Evolutionary conservation across 2,888 invertebrate species (phyloP).

Genomic region (Noctua janthina): DNA sequence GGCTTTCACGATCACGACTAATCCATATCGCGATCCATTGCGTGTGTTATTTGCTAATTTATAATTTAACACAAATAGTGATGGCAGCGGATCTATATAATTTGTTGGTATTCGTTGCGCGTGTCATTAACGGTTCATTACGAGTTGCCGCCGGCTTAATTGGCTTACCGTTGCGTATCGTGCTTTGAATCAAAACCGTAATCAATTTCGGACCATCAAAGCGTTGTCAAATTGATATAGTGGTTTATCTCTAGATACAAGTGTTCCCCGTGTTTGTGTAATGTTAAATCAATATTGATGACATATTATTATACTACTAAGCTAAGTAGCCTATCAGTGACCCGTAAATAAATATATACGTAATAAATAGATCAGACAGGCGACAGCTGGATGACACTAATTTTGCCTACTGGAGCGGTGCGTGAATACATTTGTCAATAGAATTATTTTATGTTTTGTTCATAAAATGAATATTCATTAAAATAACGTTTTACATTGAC

Average conservation of each 20-base stretch:
- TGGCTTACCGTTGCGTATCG: conserved; percentile 84
- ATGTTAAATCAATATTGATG: conserved; percentile 41
- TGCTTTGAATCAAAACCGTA: conserved; percentile 82
- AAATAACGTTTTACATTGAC: not conserved
- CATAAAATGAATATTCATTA: not conserved
- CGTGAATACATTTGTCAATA: not conserved
- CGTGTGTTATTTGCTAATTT: conserved; percentile 66
- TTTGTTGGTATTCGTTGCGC: conserved; percentile 82
- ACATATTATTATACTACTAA: conserved; percentile 24
- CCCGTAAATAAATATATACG: conserved; percentile 38
- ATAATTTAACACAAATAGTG: conserved; percentile 68
- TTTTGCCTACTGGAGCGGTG: conserved; percentile 16
- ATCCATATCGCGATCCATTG: conserved; percentile 62
- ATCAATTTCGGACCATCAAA: conserved; percentile 75
- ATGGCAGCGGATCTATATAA: conserved; percentile 60
- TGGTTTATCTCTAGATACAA: conserved; percentile 45
- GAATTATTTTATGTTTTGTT: not conserved
- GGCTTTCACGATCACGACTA: conserved; percentile 61
- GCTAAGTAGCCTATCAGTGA: conserved; percentile 30
- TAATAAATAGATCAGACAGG: conserved; percentile 25
- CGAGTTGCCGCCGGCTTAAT: conserved; percentile 83
- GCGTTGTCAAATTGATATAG: conserved; percentile 65
- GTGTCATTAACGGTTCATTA: conserved; percentile 88
- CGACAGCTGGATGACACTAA: conserved; percentile 33
- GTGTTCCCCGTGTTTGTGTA: conserved; percentile 30